Conservation (phyloP, 2,113 vertebrate genomes). For the Sebastes fasciatus region DNA sequence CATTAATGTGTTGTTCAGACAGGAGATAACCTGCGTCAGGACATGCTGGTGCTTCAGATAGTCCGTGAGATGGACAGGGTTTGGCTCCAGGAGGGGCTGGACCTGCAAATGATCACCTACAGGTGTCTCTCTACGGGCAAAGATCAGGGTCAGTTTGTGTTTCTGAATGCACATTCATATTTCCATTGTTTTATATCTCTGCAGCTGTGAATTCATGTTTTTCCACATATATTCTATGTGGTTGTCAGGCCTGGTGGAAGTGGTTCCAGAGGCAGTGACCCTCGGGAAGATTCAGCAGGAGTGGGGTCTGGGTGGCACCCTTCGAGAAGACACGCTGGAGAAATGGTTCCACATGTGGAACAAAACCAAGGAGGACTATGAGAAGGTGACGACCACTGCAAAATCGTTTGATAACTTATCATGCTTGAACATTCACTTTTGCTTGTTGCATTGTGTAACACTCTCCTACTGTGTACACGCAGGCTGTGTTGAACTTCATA, state of each 20-base stretch:
- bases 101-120: slow-evolving; percentile 96
- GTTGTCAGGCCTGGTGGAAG: slow-evolving; percentile 92
- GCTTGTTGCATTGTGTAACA: background rate
- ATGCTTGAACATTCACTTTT: background rate
- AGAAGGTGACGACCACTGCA: slow-evolving; percentile 84
- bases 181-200: background rate
- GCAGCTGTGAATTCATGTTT: background rate
- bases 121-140: slow-evolving; percentile 92
- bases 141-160: slow-evolving; percentile 83
- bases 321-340: slow-evolving; percentile 92
- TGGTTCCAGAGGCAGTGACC: slow-evolving; percentile 94
- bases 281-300: slow-evolving; percentile 94
- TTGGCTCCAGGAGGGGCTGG: slow-evolving; percentile 93
- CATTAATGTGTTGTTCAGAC: slow-evolving; percentile 81
- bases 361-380: slow-evolving; percentile 90
- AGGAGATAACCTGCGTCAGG: slow-evolving; percentile 94
- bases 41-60: slow-evolving; percentile 96
- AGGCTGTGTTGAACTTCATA: slow-evolving; percentile 97
- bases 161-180: background rate
- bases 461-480: background rate
- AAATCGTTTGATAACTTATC: background rate
- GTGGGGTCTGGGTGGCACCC: slow-evolving; percentile 90
- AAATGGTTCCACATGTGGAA: slow-evolving; percentile 97
- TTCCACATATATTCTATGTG: background rate
- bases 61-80: slow-evolving; percentile 94